Base-by-base conservation (phyloP, 2,888 invertebrate genomes). In the Scaptomyza parva region DNA sequence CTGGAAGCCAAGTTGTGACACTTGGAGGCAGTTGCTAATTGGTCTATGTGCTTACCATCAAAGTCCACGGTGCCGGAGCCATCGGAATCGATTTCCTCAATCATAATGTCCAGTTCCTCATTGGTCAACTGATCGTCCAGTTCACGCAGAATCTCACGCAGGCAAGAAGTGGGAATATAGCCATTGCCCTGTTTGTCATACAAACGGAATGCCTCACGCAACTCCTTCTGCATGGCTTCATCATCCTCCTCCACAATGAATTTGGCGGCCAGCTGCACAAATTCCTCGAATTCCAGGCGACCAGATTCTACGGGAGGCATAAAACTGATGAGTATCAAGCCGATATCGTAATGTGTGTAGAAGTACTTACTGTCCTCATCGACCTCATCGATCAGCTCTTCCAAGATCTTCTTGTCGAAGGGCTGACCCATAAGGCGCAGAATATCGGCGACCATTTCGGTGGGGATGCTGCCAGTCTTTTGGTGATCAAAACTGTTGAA, bases 31-130 rank as follows among this genome's bases (percentile, higher is more conserved):
- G 28, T 20, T 41, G 39, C 57, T 72, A 66, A 76, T 76, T 76
- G 66, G 33, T 57, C 3, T 28, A 7, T n/a, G 7, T 26, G 88
- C 92, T 92, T 92, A 98, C 98, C 98, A 94, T 99, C 98, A 92
- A 99, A 99, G 93, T 99, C 99, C 86, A 99, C 99, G 78, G 99
- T 99, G 89, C 99, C 99, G 86, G 98, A 98, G 89, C 98, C 98
- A 92, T 99, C 99, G 50, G 98, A 97, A 92, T 99, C 99, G 89
- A 99, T 98, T 93, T 99, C 99, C 91, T 97, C 97, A 92, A 99
- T 98, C 95, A 99, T 98, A 92, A 96, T 97, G 89, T 98, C 98
- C 90, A 99, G 94, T 92, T 98, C 98, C 76, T 97, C 96, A 77
- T 98, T 96, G 64, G 97, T 97, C 80, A 99, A 93, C 92, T 98